These are phyloP conservation scores for Antitype chi DNA, from an alignment of 2,888 invertebrate genomes.

Conservation along the genomic window DNA sequence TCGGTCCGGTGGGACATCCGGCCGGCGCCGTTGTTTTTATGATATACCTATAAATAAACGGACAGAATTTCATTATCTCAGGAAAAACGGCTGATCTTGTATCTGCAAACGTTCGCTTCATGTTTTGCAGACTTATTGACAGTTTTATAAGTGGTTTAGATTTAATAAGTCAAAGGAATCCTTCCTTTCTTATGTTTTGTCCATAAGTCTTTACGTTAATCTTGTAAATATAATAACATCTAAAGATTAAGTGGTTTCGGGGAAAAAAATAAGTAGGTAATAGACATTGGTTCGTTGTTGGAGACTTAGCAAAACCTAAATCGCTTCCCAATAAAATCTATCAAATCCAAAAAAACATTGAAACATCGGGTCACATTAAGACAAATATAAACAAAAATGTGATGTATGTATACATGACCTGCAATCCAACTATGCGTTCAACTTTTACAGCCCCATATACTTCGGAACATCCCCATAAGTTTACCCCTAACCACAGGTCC, in stretches of 20 bases:
- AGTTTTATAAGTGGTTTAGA: not conserved
- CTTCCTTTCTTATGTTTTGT: not conserved
- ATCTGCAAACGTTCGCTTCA: not conserved
- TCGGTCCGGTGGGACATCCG: constrained; percentile 70
- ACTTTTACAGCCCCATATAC: constrained; percentile 60
- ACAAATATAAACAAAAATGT: not conserved
- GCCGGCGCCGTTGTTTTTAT: constrained; percentile 77
- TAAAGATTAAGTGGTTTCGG: not conserved
- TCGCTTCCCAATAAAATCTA: not conserved
- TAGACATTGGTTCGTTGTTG: not conserved
- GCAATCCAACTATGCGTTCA: constrained; percentile 54
- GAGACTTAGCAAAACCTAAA: not conserved
- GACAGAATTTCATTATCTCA: constrained; percentile 63
- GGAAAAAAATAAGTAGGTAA: not conserved
- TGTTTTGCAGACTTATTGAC: constrained; percentile 18
- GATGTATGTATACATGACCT: constrained; percentile 29
- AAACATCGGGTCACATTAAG: not conserved
- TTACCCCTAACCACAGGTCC: constrained; percentile 68
- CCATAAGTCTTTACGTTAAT: not conserved
- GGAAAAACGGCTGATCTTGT: constrained; percentile 40
- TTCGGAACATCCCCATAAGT: constrained; percentile 70
- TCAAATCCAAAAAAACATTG: not conserved
- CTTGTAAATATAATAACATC: not conserved
- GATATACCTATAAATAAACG: constrained; percentile 56
- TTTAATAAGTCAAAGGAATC: no score